Percentiles rank a stretch among this genome's conserved stretches.
phyloP scores from a whole-genome alignment of 2,888 invertebrate species.

The Xestobium rufovillosum region DNA sequence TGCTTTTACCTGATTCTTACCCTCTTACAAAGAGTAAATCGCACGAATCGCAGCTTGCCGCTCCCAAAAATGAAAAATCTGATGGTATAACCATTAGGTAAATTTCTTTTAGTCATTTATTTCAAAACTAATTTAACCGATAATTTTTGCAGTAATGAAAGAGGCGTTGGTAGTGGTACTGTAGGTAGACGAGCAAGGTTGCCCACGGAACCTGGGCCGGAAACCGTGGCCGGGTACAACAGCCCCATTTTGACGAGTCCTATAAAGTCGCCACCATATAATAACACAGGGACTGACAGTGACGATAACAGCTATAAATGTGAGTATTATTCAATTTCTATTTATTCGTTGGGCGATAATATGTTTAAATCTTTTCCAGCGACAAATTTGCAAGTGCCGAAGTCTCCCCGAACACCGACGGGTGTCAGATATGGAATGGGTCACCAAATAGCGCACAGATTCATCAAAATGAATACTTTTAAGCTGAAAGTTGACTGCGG shows the following conservation, averaged over 20 bases:
- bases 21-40: conserved; percentile 85
- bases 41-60: conserved; percentile 82
- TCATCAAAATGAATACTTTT: conserved; percentile 80
- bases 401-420: conserved; percentile 46
- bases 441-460: conserved; percentile 84
- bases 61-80: conserved; percentile 52
- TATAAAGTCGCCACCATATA: conserved; percentile 53
- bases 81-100: conserved; percentile 39
- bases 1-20: conserved; percentile 47
- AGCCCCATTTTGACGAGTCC: conserved; percentile 50
- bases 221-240: conserved; percentile 41
- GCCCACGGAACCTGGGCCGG: conserved; percentile 54
- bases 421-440: conserved; percentile 68
- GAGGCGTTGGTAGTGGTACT: conserved; percentile 13
- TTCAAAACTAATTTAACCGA: no score
- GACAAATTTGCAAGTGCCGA: conserved; percentile 51
- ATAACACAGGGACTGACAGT: conserved; percentile 40
- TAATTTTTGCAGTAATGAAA: background rate
- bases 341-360: no score
- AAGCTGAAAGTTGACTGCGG: conserved; percentile 86
- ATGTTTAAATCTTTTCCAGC: conserved; percentile 33
- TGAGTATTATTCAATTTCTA: conserved; percentile 25
- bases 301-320: conserved; percentile 48
- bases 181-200: conserved; percentile 46
- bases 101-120: no score